Evolutionary conservation across 2,113 vertebrate genomes (phyloP).

Genomic region (Microcebus ravelobensis): DNA sequence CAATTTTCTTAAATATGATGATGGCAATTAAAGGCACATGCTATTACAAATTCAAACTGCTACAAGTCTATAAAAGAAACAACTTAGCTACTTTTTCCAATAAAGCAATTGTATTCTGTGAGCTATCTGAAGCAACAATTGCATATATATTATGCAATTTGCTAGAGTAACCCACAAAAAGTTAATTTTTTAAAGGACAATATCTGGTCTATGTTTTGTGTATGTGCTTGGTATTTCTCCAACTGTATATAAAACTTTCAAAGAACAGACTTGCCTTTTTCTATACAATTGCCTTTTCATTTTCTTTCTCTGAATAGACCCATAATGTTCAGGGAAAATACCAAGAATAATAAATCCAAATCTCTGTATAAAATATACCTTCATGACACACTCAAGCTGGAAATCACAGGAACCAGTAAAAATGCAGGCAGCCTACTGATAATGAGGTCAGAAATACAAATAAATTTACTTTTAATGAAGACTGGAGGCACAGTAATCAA

Average conservation of each 20-base stretch:
- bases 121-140: background rate
- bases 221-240: constrained; percentile 46
- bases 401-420: constrained; percentile 76
- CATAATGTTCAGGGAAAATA: constrained; percentile 70
- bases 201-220: constrained; percentile 23
- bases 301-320: constrained; percentile 65
- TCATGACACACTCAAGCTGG: constrained; percentile 70
- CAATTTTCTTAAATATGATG: constrained; percentile 19
- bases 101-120: background rate
- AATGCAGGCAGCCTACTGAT: constrained; percentile 81
- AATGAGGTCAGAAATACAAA: constrained; percentile 86
- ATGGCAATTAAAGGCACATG: background rate
- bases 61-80: constrained; percentile 3
- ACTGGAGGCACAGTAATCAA: constrained; percentile 86
- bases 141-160: background rate
- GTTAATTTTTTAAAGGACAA: constrained; percentile 53
- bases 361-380: constrained; percentile 76
- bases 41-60: constrained; percentile 16
- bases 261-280: constrained; percentile 43
- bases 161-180: constrained; percentile 17
- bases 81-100: background rate
- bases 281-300: constrained; percentile 65
- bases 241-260: constrained; percentile 52
- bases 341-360: constrained; percentile 77
- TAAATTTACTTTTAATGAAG: constrained; percentile 87